Percentiles rank a stretch among this genome's conserved stretches.
These are phyloP conservation scores for Phengaris alcon DNA, from an alignment of 2,888 invertebrate species.

Conservation along the genomic window DNA sequence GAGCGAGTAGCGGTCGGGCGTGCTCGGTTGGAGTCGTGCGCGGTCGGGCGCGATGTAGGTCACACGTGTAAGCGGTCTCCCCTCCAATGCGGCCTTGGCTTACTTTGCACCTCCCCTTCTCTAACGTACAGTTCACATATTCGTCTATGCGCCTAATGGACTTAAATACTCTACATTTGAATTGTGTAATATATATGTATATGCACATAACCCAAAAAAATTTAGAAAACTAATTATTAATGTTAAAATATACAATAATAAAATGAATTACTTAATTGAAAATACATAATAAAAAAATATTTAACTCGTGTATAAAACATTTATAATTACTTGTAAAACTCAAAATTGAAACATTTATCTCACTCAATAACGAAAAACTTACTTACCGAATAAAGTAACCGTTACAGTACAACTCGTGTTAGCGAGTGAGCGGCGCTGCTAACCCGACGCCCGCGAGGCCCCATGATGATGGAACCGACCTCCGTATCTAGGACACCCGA, in stretches of 20 bases:
- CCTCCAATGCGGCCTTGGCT: slow-evolving; percentile 76
- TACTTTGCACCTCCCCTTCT: slow-evolving; percentile 72
- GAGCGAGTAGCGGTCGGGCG: slow-evolving; percentile 42
- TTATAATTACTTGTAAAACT: background rate
- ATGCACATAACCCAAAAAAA: background rate
- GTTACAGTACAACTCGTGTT: slow-evolving; percentile 44
- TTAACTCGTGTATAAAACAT: background rate
- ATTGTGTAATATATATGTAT: too few relatives aligned
- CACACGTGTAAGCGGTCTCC: slow-evolving; percentile 79
- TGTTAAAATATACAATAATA: background rate
- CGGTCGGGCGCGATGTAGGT: slow-evolving; percentile 70
- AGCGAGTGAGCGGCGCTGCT: slow-evolving; percentile 37
- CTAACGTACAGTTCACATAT: slow-evolving; percentile 43
- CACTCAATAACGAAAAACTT: background rate
- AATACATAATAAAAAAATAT: background rate
- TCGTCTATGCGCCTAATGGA: slow-evolving; percentile 37
- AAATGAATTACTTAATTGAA: background rate
- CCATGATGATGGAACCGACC: slow-evolving; percentile 74
- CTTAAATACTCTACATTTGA: slow-evolving; percentile 24
- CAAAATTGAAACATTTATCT: background rate
- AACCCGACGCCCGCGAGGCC: slow-evolving; percentile 61
- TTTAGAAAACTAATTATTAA: background rate
- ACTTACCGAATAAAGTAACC: slow-evolving; percentile 34
- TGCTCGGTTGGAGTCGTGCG: slow-evolving; percentile 58
- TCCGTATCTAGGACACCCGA: slow-evolving; percentile 74